A percentile compares a stretch with the other conserved stretches of the same genome.
Conservation (phyloP, 2,113 vertebrate species). For the Petroica traversi region DNA sequence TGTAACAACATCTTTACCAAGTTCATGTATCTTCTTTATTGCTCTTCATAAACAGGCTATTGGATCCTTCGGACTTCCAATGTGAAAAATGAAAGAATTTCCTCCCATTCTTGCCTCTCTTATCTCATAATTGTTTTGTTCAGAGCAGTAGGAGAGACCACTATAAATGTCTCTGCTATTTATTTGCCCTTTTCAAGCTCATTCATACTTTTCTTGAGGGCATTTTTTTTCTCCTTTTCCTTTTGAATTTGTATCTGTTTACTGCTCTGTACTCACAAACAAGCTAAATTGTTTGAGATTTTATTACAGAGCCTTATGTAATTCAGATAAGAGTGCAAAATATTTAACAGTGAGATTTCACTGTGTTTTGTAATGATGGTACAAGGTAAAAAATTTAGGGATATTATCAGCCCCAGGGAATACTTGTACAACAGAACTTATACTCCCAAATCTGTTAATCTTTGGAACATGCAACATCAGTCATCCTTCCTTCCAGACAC, state of each 20-base stretch:
- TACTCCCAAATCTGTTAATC: neutral
- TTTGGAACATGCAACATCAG: neutral
- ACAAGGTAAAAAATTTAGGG: neutral
- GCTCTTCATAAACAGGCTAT: constrained; percentile 80
- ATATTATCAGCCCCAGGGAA: neutral
- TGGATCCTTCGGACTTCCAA: constrained; percentile 72
- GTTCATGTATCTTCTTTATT: constrained; percentile 82
- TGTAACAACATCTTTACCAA: constrained; percentile 74
- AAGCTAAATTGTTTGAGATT: constrained; percentile 13
- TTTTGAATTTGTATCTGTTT: constrained; percentile 60
- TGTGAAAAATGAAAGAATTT: constrained; percentile 81
- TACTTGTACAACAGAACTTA: neutral
- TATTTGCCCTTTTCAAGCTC: constrained; percentile 76
- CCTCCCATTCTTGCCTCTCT: constrained; percentile 74
- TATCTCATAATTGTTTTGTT: constrained; percentile 84
- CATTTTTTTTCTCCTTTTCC: constrained; percentile 60
- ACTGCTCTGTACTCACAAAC: constrained; percentile 43
- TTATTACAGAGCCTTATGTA: constrained; percentile 31
- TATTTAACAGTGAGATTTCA: constrained; percentile 4
- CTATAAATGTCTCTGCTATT: constrained; percentile 75
- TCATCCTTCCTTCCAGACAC: neutral
- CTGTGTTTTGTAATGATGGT: neutral
- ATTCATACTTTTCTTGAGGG: constrained; percentile 73
- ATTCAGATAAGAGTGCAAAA: constrained; percentile 18
- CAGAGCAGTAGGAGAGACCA: constrained; percentile 73